These are phyloP conservation scores for Onychostruthus taczanowskii DNA, from an alignment of 2,113 vertebrate genomes.

Conservation along the genomic window DNA sequence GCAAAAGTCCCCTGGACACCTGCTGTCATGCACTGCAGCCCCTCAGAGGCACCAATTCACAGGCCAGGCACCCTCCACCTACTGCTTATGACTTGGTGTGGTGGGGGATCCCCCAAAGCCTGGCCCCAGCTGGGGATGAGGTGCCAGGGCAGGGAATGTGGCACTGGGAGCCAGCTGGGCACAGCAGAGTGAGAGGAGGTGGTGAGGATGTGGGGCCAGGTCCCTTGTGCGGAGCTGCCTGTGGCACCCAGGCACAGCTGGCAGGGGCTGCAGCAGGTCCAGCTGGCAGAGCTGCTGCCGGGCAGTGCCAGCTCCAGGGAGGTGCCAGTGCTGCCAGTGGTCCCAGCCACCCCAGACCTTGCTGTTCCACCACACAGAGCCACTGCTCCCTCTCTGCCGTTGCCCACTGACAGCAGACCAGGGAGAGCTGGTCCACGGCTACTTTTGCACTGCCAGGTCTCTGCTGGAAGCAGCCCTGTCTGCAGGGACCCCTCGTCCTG, in stretches of 20 bases:
- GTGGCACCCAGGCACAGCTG: background rate
- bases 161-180: rapidly evolving
- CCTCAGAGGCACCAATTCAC: background rate
- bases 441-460: rapidly evolving
- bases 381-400: background rate
- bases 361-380: rapidly evolving
- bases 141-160: background rate
- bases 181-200: background rate
- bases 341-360: rapidly evolving
- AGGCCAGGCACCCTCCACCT: rapidly evolving
- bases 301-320: background rate
- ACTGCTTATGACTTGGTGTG: rapidly evolving
- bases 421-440: background rate
- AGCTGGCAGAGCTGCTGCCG: background rate
- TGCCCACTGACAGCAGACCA: rapidly evolving
- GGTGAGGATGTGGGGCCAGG: background rate
- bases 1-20: background rate
- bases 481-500: rapidly evolving
- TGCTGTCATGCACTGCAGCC: rapidly evolving
- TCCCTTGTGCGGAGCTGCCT: background rate
- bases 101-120: background rate
- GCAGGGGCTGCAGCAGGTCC: rapidly evolving
- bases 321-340: background rate
- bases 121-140: too few species aligned
- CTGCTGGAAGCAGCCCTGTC: background rate